phyloP scores from a whole-genome alignment of 2,113 vertebrate genomes.

The Paedocypris sp. region DNA sequence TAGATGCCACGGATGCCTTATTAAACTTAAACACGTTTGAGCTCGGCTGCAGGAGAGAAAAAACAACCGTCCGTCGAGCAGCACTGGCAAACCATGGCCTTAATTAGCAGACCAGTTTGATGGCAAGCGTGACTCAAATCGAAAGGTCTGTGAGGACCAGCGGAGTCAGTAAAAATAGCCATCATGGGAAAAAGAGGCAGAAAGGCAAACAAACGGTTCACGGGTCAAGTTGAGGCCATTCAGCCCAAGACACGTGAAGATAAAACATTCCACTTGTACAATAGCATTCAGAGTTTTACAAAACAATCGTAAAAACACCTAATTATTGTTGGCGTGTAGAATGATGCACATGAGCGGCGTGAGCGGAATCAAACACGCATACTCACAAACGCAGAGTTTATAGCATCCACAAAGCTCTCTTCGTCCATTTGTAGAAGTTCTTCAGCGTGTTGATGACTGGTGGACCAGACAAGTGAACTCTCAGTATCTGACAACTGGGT shows the following conservation, averaged over 20 bases:
- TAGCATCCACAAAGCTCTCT: constrained; percentile 83
- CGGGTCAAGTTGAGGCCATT: constrained; percentile 1
- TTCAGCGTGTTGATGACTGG: constrained; percentile 74
- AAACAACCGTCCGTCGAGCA: constrained; percentile 64
- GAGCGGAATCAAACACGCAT: no score
- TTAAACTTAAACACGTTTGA: constrained; percentile 61
- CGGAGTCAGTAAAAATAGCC: constrained; percentile 58
- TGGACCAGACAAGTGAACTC: constrained; percentile 96
- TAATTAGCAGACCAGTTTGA: constrained; percentile 65
- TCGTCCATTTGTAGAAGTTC: constrained; percentile 81
- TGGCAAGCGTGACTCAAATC: constrained; percentile 58
- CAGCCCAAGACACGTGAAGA: neutral
- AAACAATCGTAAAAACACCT: no score
- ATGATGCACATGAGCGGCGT: no score
- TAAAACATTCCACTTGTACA: neutral
- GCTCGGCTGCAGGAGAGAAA: constrained; percentile 61
- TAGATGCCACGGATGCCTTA: constrained; percentile 28
- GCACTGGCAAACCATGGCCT: constrained; percentile 59
- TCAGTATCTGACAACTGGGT: constrained; percentile 78
- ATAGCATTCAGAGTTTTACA: no score
- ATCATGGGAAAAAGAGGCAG: constrained; percentile 56
- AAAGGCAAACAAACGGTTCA: constrained; percentile 31
- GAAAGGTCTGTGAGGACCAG: constrained; percentile 42
- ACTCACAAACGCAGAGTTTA: constrained; percentile 96
- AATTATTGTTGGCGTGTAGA: no score